Base-by-base conservation (phyloP, 2,113 vertebrate species). In the Cathartes aura region DNA sequence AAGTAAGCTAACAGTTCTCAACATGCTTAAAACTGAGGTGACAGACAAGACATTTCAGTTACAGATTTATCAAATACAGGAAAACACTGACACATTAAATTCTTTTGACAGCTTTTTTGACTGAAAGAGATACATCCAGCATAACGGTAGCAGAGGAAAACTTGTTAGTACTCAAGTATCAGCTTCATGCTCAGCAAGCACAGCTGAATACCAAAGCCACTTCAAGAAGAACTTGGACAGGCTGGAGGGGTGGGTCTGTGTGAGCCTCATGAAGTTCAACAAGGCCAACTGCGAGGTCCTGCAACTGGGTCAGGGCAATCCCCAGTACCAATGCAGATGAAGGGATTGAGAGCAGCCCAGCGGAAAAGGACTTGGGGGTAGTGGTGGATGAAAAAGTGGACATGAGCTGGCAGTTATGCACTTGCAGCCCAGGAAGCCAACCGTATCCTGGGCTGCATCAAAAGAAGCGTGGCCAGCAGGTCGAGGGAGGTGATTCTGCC, bases 331-430 rank as follows among this genome's bases (percentile, higher is more conserved):
- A 2, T 12, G 2, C 34, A 62, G 34, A 38, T 34, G 55, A 47
- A 13, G 2, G 38, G 5, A 7, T 32, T 11, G 38, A 47, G 56
- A 40, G 47, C 56, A 63, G 58, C 40, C 19, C 75, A 19, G 8
- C 1, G 0, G 17, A 70, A 26, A 26, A 87, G 15, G 27, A 62
- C 21, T 38, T 23, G 38, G 24, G 20, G 11, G 8, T 26, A 7
- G 3, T 45, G 26, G 45, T 22, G 6, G 74, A 11, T 4, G 11
- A 45, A 18, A 18, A 79, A 1, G 2, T 47, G 5, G 8, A 34
- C 5, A 4, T 6, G 3, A 52, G 1, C 43, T 0, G 0, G 30
- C 30, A 42, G 11, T 36, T 17, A 3, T 43, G 30, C 1, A 0
- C 15, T 48, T 1, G 8, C 55, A 45, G 55, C 47, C 45, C 55